Conservation (phyloP, 92 coral and sea anemone genomes). For the Epizoanthus rinbou region DNA sequence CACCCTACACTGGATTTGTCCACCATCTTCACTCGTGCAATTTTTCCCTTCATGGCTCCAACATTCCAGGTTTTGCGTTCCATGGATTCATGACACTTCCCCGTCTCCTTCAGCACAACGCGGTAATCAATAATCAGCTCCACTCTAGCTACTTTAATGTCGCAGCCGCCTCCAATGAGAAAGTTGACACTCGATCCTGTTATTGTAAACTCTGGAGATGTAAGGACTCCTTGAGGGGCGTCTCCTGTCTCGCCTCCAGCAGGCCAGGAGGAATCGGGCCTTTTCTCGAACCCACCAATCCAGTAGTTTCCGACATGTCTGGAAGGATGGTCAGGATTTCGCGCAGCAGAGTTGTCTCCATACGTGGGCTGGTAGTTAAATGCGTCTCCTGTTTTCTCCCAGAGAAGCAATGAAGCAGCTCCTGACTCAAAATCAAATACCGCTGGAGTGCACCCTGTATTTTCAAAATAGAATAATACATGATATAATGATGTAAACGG, state of each 20-base stretch:
- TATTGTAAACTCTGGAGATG: slow-evolving; percentile 25
- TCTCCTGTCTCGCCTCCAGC: background rate
- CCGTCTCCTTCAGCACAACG: background rate
- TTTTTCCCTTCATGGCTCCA: background rate
- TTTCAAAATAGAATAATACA: too few relatives aligned
- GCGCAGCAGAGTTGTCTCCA: too few relatives aligned
- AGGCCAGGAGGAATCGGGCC: background rate
- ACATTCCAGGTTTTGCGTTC: background rate
- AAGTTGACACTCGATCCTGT: slow-evolving; percentile 11
- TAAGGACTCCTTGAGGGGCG: background rate
- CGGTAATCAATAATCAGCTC: background rate
- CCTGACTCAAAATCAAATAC: too few relatives aligned
- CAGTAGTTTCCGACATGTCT: background rate
- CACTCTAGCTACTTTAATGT: background rate
- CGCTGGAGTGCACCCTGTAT: too few relatives aligned
- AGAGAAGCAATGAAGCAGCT: too few relatives aligned
- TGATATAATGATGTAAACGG: too few relatives aligned
- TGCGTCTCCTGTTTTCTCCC: too few relatives aligned
- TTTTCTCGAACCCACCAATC: background rate
- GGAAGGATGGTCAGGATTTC: too few relatives aligned
- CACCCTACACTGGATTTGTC: background rate
- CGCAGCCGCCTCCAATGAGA: slow-evolving; percentile 24
- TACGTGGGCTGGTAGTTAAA: too few relatives aligned
- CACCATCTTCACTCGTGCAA: background rate
- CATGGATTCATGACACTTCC: background rate